phyloP scores from a whole-genome alignment of 2,113 vertebrate genomes.

The Mustela nigripes region DNA sequence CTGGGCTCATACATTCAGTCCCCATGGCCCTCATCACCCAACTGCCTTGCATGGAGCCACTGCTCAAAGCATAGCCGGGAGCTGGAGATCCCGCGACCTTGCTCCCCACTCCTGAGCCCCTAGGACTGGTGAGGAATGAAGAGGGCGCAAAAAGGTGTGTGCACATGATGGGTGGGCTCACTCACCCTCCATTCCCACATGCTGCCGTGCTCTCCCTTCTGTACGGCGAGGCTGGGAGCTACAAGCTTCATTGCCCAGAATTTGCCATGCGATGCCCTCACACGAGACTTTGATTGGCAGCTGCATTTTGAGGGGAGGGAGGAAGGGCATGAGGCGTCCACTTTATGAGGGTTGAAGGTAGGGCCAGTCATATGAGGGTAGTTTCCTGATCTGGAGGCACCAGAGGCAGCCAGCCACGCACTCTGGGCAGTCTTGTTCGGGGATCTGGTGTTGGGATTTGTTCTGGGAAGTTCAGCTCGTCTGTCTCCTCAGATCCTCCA shows the following conservation, averaged over 20 bases:
- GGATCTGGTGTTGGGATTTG: no score
- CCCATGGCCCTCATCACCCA: background rate
- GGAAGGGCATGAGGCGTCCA: background rate
- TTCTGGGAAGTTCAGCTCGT: background rate
- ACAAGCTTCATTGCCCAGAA: background rate
- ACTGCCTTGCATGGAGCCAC: background rate
- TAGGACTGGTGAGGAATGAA: no score
- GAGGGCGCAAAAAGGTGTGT: background rate
- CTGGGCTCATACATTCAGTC: background rate
- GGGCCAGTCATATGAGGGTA: background rate
- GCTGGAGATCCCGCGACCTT: background rate
- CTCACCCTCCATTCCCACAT: background rate
- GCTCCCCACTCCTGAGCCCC: background rate
- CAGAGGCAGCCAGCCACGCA: no score
- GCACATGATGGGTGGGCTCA: rapidly evolving
- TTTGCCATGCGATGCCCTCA: background rate
- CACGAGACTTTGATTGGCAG: background rate
- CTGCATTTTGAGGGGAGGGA: no score
- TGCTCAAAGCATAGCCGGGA: background rate
- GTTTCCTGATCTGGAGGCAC: background rate
- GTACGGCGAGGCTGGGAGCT: background rate
- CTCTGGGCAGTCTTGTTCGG: background rate
- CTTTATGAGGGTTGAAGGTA: background rate
- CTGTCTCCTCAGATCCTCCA: background rate
- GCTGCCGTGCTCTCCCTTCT: background rate